These are phyloP conservation scores for Capitella teleta DNA, from an alignment of 1,140 invertebrate species.

Conservation along the genomic window DNA sequence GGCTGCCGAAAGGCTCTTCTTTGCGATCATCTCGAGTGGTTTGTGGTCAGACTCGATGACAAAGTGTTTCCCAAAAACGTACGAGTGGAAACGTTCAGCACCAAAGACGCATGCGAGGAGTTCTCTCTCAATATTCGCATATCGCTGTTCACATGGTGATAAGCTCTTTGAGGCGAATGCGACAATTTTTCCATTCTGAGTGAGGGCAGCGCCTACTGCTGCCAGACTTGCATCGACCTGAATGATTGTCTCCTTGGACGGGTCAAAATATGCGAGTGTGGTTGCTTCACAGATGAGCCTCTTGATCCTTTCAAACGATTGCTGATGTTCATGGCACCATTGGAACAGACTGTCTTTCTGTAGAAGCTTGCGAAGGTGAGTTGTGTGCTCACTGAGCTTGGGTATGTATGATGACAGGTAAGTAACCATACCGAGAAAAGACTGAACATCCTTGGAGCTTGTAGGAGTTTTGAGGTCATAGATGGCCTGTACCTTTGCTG, in stretches of 20 bases:
- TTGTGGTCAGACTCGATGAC: conserved; percentile 12
- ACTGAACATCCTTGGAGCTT: conserved; percentile 13
- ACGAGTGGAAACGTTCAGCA: conserved; percentile 1
- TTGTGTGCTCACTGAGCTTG: conserved; percentile 7
- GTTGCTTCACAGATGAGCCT: conserved; percentile 12
- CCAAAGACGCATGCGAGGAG: conserved; percentile 9
- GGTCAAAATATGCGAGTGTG: conserved; percentile 20
- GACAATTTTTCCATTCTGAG: conserved; percentile 34
- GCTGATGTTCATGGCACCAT: conserved; percentile 1
- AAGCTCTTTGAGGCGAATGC: no score
- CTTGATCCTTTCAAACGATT: conserved; percentile 17
- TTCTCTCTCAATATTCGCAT: conserved; percentile 10
- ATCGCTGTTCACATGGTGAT: no score
- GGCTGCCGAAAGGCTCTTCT: conserved; percentile 35
- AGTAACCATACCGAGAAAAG: conserved; percentile 18
- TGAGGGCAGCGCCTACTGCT: conserved; percentile 37
- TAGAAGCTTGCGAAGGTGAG: neutral
- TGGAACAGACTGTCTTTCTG: conserved; percentile 5
- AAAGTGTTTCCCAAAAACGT: conserved; percentile 7
- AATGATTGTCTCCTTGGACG: conserved; percentile 14
- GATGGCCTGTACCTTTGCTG: conserved; percentile 35
- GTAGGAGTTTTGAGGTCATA: conserved; percentile 13
- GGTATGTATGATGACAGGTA: conserved; percentile 17
- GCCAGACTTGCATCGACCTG: conserved; percentile 20
- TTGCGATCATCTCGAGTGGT: conserved; percentile 30